These are phyloP conservation scores for Zingel zingel DNA, from an alignment of 2,113 vertebrate genomes.

Conservation along the genomic window DNA sequence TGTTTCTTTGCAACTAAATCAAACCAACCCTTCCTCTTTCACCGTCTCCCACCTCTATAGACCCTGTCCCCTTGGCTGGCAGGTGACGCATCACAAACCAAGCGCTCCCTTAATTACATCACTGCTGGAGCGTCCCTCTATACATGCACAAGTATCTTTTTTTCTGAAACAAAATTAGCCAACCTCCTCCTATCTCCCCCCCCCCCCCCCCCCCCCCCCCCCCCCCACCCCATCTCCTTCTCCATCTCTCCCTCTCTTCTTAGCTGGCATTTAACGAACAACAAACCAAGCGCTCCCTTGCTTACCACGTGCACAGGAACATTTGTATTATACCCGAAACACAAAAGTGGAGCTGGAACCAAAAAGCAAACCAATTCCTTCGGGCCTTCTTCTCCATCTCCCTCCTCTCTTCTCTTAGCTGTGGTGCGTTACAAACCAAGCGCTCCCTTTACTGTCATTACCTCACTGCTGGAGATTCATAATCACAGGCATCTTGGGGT, in stretches of 20 bases:
- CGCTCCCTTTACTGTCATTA: neutral
- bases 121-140: no score
- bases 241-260: no score
- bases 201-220: neutral
- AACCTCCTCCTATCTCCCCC: neutral
- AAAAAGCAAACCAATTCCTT: neutral
- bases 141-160: no score
- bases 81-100: constrained; percentile 10
- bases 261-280: neutral
- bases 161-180: neutral
- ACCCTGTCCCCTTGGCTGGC: neutral
- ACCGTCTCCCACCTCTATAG: neutral
- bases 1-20: neutral
- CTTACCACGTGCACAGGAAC: neutral
- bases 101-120: constrained; percentile 32
- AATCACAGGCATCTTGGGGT: neutral
- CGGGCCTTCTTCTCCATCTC: neutral
- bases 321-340: neutral
- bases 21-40: neutral
- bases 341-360: neutral
- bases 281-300: constrained; percentile 7
- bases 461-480: no score
- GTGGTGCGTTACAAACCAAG: neutral
- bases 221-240: neutral
- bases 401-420: neutral